A percentile compares a stretch with the other conserved stretches of the same genome.
These are phyloP conservation scores for Aphaenogaster ashmeadi DNA, from an alignment of 1,140 invertebrate genomes.

Conservation along the genomic window DNA sequence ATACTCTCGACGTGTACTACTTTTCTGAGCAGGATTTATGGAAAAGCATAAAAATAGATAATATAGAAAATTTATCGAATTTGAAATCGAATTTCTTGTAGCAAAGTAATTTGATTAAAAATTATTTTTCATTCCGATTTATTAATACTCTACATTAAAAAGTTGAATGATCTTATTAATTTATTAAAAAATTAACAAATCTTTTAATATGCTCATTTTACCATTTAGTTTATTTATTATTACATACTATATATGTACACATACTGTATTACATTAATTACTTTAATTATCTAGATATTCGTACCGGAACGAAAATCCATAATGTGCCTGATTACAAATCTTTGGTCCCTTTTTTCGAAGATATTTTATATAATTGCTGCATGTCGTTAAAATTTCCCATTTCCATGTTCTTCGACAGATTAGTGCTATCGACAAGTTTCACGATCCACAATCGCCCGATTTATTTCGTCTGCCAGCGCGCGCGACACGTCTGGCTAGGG, in stretches of 20 bases:
- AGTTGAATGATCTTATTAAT: background rate
- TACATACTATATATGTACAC: background rate
- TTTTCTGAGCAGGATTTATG: background rate
- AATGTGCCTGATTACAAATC: background rate
- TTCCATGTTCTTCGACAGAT: constrained; percentile 12
- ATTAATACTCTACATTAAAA: background rate
- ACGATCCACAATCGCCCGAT: constrained; percentile 37
- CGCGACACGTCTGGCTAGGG: background rate
- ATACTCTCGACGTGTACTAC: background rate
- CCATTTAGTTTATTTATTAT: background rate
- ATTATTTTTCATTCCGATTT: background rate
- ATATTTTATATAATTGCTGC: constrained; percentile 25
- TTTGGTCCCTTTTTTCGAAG: background rate
- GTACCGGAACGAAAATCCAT: background rate
- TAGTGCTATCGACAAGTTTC: constrained; percentile 31
- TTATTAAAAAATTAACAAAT: background rate
- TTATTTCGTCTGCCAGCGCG: constrained; percentile 35
- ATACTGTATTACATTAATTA: background rate
- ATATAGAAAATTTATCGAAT: constrained; percentile 12
- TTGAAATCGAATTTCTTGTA: background rate
- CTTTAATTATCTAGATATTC: background rate
- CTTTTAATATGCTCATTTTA: background rate
- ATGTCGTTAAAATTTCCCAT: background rate
- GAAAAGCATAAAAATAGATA: background rate
- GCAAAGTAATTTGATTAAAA: background rate